Conservation (phyloP, 2,888 invertebrate genomes). For the Macaria liturata region DNA sequence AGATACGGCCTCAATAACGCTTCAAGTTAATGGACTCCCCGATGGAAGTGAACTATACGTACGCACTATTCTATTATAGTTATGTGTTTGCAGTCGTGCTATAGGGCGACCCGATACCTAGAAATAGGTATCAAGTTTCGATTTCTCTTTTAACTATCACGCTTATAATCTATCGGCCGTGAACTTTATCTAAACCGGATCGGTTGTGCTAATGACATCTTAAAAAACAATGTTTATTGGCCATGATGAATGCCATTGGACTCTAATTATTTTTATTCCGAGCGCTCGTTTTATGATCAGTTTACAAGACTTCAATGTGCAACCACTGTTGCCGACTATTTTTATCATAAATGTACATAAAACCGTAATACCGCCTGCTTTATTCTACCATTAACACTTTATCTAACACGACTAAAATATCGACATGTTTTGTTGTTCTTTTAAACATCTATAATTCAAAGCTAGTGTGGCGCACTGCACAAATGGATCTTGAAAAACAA, state of each 20-base stretch:
- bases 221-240: conserved; percentile 27
- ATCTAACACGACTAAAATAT: conserved; percentile 68
- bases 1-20: conserved; percentile 73
- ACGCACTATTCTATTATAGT: conserved; percentile 3
- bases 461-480: conserved; percentile 63
- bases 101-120: conserved; percentile 29
- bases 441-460: conserved; percentile 71
- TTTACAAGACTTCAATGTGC: conserved; percentile 18
- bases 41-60: conserved; percentile 51
- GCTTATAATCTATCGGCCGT: conserved; percentile 26
- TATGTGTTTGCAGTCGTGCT: conserved; percentile 17
- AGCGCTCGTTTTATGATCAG: conserved; percentile 13
- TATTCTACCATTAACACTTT: conserved; percentile 64
- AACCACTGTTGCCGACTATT: conserved; percentile 8
- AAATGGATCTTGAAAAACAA: conserved; percentile 80
- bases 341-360: conserved; percentile 29
- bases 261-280: conserved; percentile 14
- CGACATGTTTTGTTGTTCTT: conserved; percentile 72
- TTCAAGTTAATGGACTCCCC: conserved; percentile 70
- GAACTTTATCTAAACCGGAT: conserved; percentile 38
- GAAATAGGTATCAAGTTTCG: conserved; percentile 27
- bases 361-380: conserved; percentile 42
- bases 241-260: conserved; percentile 9
- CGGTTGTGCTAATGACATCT: conserved; percentile 17
- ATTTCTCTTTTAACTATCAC: conserved; percentile 29